Conservation (phyloP, 2,888 invertebrate species). For the Eurytoma californica region DNA sequence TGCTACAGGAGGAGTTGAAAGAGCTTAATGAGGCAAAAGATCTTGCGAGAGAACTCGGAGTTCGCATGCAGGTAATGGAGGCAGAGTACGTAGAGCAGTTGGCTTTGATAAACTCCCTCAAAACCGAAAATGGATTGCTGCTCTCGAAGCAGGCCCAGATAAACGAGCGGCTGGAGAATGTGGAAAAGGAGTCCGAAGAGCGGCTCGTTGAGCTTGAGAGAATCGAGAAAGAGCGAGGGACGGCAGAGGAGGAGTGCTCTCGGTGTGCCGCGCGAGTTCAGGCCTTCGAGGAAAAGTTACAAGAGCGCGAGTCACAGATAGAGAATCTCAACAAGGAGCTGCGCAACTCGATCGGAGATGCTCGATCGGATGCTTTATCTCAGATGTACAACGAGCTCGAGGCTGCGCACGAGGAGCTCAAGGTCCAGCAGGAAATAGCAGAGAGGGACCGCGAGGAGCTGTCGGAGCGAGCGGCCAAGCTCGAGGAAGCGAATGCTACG, state of each 20-base stretch:
- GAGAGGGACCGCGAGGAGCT: conserved; percentile 77
- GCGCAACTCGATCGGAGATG: conserved; percentile 79
- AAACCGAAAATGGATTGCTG: conserved; percentile 68
- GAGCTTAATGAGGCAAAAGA: conserved; percentile 70
- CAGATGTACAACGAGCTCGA: conserved; percentile 78
- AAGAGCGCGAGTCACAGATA: conserved; percentile 84
- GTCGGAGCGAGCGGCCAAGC: conserved; percentile 76
- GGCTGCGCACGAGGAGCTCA: conserved; percentile 80
- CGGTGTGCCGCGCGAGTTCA: conserved; percentile 61
- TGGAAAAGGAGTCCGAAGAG: conserved; percentile 68
- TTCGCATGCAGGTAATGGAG: conserved; percentile 72
- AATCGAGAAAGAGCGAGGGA: conserved; percentile 59
- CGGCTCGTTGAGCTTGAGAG: conserved; percentile 63
- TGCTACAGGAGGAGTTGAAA: conserved; percentile 61
- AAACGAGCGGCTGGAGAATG: conserved; percentile 69
- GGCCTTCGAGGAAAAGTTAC: conserved; percentile 82
- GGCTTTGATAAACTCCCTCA: conserved; percentile 66
- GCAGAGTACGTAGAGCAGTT: conserved; percentile 69
- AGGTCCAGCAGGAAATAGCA: conserved; percentile 78
- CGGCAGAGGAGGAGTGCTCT: conserved; percentile 52
- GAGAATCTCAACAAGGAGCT: conserved; percentile 84
- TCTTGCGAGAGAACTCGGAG: conserved; percentile 70
- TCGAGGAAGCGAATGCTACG: conserved; percentile 75
- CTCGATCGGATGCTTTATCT: conserved; percentile 76
- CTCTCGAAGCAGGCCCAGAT: conserved; percentile 73